These are phyloP conservation scores for Aurelia sp. DNA, from an alignment of 30 jellyfish, hydroid and myxozoan genomes.

Conservation along the genomic window DNA sequence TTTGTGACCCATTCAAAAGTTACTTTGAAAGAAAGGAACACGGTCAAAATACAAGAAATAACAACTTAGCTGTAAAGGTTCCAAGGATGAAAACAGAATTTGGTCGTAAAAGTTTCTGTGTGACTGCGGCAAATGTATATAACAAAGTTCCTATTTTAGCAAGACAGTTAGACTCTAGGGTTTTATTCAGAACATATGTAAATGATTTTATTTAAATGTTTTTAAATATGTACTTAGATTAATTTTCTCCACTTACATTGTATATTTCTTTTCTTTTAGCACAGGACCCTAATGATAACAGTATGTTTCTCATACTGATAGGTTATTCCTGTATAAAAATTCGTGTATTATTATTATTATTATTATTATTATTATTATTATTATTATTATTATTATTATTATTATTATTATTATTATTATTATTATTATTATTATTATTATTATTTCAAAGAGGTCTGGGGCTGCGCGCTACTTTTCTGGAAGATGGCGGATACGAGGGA, in stretches of 20 bases:
- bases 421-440: too few relatives aligned
- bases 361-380: background rate
- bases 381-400: background rate
- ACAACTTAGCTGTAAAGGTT: background rate
- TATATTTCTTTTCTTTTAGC: constrained; percentile 4
- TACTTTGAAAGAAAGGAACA: constrained; percentile 22
- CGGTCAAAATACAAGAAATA: constrained; percentile 15
- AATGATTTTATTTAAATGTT: background rate
- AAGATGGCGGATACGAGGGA: too few relatives aligned
- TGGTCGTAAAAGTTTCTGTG: constrained; percentile 17
- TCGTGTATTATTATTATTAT: background rate
- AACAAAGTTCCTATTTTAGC: constrained; percentile 14
- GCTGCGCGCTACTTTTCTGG: too few relatives aligned
- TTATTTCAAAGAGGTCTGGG: too few relatives aligned
- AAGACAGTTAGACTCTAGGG: too few relatives aligned
- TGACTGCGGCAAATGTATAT: constrained; percentile 15
- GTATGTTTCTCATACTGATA: background rate
- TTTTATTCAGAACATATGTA: background rate
- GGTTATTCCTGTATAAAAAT: too few relatives aligned
- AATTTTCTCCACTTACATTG: constrained; percentile 29
- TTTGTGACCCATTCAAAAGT: constrained; percentile 28
- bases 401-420: background rate
- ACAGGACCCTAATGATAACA: constrained; percentile 33
- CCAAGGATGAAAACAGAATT: background rate
- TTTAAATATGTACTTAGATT: constrained; percentile 9